These are phyloP conservation scores for Drosophila pegasa DNA, from an alignment of 2,888 invertebrate species.

Conservation along the genomic window DNA sequence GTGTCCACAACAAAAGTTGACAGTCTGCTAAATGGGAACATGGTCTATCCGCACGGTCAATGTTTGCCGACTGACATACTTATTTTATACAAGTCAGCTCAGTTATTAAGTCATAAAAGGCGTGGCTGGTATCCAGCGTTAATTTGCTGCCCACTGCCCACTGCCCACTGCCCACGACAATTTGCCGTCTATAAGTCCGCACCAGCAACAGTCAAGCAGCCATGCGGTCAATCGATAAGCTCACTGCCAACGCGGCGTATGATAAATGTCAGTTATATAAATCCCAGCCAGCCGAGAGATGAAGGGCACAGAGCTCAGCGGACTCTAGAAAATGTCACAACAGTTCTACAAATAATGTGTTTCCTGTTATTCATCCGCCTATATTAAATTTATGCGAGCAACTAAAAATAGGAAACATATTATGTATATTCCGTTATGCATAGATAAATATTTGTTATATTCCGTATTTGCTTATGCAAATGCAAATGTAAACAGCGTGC, in stretches of 20 bases:
- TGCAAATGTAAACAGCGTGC: conserved; percentile 35
- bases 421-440: conserved; percentile 20
- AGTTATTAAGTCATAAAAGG: conserved; percentile 75
- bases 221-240: conserved; percentile 53
- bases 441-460: conserved; percentile 48
- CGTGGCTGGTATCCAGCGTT: conserved; percentile 47
- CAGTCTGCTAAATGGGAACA: conserved; percentile 72
- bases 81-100: conserved; percentile 47
- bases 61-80: conserved; percentile 27
- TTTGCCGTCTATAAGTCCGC: conserved; percentile 10
- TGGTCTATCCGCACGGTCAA: conserved; percentile 31
- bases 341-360: conserved; percentile 49
- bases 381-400: conserved; percentile 26
- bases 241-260: conserved; percentile 47
- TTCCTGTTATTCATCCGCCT: conserved; percentile 47
- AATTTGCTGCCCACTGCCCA: conserved; percentile 66
- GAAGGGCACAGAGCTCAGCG: conserved; percentile 16
- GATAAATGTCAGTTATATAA: conserved; percentile 58
- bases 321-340: conserved; percentile 31
- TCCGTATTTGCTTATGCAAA: conserved; percentile 60
- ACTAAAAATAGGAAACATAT: conserved; percentile 27
- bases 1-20: conserved; percentile 79
- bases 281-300: conserved; percentile 23
- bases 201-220: conserved; percentile 9
- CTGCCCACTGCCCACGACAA: conserved; percentile 30